These are phyloP conservation scores for Globia sparganii DNA, from an alignment of 2,888 invertebrate species.

Conservation along the genomic window DNA sequence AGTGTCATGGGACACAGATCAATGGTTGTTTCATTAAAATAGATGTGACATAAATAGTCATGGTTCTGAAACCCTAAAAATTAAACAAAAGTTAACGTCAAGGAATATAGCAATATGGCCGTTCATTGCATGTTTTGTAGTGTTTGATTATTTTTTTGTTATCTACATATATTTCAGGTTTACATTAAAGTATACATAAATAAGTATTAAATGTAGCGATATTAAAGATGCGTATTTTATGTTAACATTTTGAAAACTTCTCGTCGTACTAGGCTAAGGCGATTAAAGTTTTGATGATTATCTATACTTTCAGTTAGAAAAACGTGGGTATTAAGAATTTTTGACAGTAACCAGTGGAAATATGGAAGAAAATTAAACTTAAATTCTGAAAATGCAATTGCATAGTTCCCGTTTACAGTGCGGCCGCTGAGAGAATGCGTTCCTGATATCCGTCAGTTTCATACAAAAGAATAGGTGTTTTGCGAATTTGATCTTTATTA, in stretches of 20 bases:
- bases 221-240: too few species aligned
- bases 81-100: too few species aligned
- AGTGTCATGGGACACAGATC: conserved; percentile 42
- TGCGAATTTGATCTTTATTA: neutral
- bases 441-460: neutral
- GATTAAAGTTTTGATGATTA: neutral
- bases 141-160: too few species aligned
- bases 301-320: neutral
- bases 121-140: too few species aligned
- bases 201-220: too few species aligned
- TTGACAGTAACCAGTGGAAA: neutral
- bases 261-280: neutral
- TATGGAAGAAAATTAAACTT: neutral
- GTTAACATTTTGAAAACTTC: neutral
- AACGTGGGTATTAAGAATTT: neutral
- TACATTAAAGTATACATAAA: too few species aligned
- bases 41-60: conserved; percentile 24
- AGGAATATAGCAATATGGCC: too few species aligned
- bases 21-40: conserved; percentile 9
- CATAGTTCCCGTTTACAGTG: neutral
- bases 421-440: neutral
- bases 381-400: neutral
- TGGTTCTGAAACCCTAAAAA: too few species aligned
- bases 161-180: too few species aligned
- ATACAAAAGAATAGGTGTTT: neutral